Conservation (phyloP, 2,888 invertebrate species). For the Eulithis prunata region DNA sequence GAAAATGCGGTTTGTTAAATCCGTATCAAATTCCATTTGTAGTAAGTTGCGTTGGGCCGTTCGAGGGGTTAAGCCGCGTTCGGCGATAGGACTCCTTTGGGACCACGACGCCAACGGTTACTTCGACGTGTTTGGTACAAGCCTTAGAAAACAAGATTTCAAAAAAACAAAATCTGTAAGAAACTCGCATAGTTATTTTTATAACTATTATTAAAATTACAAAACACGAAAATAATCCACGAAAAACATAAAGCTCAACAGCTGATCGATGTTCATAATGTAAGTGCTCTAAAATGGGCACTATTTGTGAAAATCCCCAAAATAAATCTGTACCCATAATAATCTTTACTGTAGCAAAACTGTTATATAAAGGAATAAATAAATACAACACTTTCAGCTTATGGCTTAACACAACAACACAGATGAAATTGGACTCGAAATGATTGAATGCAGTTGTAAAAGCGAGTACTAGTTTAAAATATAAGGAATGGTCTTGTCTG, state of each 20-base stretch:
- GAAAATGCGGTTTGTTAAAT: conserved; percentile 74
- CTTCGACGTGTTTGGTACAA: conserved; percentile 46
- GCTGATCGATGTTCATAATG: no score
- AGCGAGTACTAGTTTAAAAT: conserved; percentile 68
- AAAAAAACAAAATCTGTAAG: no score
- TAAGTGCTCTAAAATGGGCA: no score
- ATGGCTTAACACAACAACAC: conserved; percentile 46
- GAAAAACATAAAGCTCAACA: no score
- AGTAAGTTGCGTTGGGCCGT: conserved; percentile 76
- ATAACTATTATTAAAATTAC: no score
- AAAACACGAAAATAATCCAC: no score
- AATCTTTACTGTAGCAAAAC: neutral
- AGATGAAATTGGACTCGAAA: conserved; percentile 77
- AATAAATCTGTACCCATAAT: neutral
- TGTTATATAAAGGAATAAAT: neutral
- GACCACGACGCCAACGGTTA: conserved; percentile 61
- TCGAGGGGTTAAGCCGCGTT: conserved; percentile 76
- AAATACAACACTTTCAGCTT: conserved; percentile 43
- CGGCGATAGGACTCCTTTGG: conserved; percentile 74
- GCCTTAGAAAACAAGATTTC: neutral
- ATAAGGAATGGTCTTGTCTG: conserved; percentile 36
- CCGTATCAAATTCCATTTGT: conserved; percentile 78
- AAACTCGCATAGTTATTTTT: no score
- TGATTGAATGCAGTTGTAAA: conserved; percentile 82
- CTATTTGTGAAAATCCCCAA: no score